A percentile compares a stretch with the other conserved stretches of the same genome.
Evolutionary conservation across 2,888 invertebrate species (phyloP).

Genomic region (Phasia obesa): DNA sequence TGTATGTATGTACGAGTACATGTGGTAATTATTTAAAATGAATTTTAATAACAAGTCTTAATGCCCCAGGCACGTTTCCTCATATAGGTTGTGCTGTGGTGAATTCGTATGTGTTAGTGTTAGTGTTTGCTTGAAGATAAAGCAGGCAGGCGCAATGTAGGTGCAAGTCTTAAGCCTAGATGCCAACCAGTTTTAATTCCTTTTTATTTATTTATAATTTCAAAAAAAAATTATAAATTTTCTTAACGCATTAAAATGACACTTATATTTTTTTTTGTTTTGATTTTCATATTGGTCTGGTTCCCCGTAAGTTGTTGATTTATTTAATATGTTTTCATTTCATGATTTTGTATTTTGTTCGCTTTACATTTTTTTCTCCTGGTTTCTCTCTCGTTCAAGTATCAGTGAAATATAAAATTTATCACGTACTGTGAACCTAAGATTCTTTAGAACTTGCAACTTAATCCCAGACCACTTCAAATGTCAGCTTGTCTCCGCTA

Average conservation of each 20-base stretch:
- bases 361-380: slow-evolving; percentile 24
- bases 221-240: slow-evolving; percentile 55
- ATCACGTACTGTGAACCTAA: slow-evolving; percentile 69
- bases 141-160: slow-evolving; percentile 21
- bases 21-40: slow-evolving; percentile 53
- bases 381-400: slow-evolving; percentile 64
- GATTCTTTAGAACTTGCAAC: slow-evolving; percentile 66
- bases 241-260: slow-evolving; percentile 64
- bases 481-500: slow-evolving; percentile 57
- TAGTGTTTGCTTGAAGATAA: neutral
- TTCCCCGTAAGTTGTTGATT: slow-evolving; percentile 45
- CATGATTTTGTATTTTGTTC: slow-evolving; percentile 7
- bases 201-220: slow-evolving; percentile 49
- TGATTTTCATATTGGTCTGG: slow-evolving; percentile 35
- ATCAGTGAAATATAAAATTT: slow-evolving; percentile 67
- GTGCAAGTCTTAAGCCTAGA: slow-evolving; percentile 35
- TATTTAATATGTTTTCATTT: slow-evolving; percentile 42
- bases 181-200: slow-evolving; percentile 29
- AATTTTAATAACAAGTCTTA: slow-evolving; percentile 50
- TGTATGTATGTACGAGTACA: too few species aligned
- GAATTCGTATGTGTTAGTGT: neutral
- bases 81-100: slow-evolving; percentile 26
- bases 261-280: slow-evolving; percentile 33
- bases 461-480: slow-evolving; percentile 69
- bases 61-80: slow-evolving; percentile 47